phyloP scores from a whole-genome alignment of 2,888 invertebrate species.

The Galeopsomyia nigrocyanea region DNA sequence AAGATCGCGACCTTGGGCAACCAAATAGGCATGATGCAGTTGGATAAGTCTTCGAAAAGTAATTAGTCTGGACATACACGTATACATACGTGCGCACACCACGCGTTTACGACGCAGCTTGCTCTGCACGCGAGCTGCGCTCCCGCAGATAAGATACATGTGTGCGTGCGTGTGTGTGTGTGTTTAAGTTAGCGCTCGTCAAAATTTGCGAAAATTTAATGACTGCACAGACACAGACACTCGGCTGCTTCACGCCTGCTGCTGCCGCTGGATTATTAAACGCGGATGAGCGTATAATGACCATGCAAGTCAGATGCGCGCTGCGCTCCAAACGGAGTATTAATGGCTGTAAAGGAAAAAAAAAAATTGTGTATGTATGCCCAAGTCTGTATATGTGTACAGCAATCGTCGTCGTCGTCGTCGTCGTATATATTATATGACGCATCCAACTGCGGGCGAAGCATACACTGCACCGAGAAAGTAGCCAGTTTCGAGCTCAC shows the following conservation, averaged over 20 bases:
- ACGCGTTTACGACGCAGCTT: not conserved
- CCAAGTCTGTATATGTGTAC: not conserved
- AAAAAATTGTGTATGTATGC: not conserved
- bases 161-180: not conserved
- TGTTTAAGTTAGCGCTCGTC: conserved; percentile 24
- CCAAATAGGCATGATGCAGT: conserved; percentile 2
- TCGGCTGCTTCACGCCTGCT: not conserved
- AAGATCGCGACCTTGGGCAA: conserved; percentile 16
- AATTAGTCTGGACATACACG: conserved; percentile 13
- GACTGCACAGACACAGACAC: not conserved
- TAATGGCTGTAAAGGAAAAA: conserved; percentile 8
- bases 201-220: conserved; percentile 23
- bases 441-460: not conserved
- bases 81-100: not conserved
- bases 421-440: too few relatives aligned
- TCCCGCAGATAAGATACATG: too few relatives aligned
- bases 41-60: conserved; percentile 28
- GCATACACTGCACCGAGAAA: not conserved
- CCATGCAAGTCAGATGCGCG: conserved; percentile 11
- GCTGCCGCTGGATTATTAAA: not conserved
- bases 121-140: not conserved
- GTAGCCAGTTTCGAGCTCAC: not conserved
- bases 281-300: conserved; percentile 13
- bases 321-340: not conserved
- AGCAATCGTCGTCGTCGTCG: too few relatives aligned